Percentiles rank a stretch among this genome's conserved stretches.
Conservation (phyloP, 1,140 invertebrate species). For the Pseudomyrmex pallidus region DNA sequence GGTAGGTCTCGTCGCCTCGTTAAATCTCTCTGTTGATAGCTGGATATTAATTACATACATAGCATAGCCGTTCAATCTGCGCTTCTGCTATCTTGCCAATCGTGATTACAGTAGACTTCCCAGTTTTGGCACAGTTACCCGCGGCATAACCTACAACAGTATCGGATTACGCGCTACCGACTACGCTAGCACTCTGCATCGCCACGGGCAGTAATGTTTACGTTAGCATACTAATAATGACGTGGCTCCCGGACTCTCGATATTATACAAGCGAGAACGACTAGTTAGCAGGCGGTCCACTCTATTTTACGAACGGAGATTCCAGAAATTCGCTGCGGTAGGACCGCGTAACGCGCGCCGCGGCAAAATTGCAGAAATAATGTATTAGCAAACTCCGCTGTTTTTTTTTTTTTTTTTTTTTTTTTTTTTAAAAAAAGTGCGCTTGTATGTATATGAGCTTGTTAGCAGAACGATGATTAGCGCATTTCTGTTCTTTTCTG, state of each 20-base stretch:
- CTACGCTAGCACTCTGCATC: constrained; percentile 43
- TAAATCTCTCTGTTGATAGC: neutral
- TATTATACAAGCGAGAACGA: constrained; percentile 52
- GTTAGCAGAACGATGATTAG: constrained; percentile 7
- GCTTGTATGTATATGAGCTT: neutral
- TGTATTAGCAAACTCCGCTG: neutral
- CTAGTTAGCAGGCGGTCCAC: constrained; percentile 31
- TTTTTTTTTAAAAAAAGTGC: no score
- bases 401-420: no score
- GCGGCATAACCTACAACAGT: constrained; percentile 49
- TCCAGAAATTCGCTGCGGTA: constrained; percentile 20
- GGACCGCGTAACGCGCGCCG: neutral
- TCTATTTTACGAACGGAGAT: constrained; percentile 35
- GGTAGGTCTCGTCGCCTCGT: no score
- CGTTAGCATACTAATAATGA: constrained; percentile 62
- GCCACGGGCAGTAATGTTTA: constrained; percentile 58
- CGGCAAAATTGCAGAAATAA: constrained; percentile 34
- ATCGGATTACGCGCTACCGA: constrained; percentile 43
- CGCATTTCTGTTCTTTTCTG: neutral
- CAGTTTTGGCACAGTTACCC: constrained; percentile 49
- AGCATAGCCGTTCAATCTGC: constrained; percentile 20
- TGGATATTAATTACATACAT: constrained; percentile 14
- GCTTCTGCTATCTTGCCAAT: constrained; percentile 11
- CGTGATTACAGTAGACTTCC: constrained; percentile 54
- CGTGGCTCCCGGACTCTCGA: constrained; percentile 52